phyloP scores from a whole-genome alignment of 2,888 invertebrate genomes.

The Parelbella ahira region DNA sequence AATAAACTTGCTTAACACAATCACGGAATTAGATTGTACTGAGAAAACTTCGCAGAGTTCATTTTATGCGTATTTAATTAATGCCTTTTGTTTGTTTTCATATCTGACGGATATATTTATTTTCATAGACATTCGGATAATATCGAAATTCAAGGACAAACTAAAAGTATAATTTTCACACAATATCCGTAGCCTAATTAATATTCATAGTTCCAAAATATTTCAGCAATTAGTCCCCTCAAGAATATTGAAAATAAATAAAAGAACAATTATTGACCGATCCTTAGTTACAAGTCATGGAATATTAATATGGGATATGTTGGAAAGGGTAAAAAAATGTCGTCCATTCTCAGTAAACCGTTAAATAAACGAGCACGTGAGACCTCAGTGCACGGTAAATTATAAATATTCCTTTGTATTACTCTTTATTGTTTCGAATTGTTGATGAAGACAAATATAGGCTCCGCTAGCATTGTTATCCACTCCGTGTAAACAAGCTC shows the following conservation, averaged over 20 bases:
- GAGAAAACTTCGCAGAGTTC: slow-evolving; percentile 6
- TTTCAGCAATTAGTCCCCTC: too few relatives aligned
- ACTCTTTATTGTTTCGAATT: slow-evolving; percentile 26
- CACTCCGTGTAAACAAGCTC: slow-evolving; percentile 17
- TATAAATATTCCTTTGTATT: slow-evolving; percentile 25
- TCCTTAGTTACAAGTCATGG: too few relatives aligned
- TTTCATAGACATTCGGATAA: too few relatives aligned
- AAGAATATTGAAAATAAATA: too few relatives aligned
- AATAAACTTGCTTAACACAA: slow-evolving; percentile 19
- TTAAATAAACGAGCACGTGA: slow-evolving; percentile 7
- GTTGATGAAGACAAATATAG: slow-evolving; percentile 26
- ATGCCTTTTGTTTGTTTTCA: background rate
- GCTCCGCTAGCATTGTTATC: slow-evolving; percentile 18
- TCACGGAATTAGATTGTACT: slow-evolving; percentile 18
- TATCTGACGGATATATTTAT: background rate
- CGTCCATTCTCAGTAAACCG: slow-evolving; percentile 4
- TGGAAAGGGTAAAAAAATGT: too few relatives aligned
- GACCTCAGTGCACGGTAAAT: slow-evolving; percentile 17
- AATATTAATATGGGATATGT: too few relatives aligned
- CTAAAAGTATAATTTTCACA: too few relatives aligned
- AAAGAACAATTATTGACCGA: too few relatives aligned
- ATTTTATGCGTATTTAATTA: slow-evolving; percentile 3
- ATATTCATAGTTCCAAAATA: too few relatives aligned
- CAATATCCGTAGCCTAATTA: too few relatives aligned
- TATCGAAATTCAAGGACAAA: too few relatives aligned